A percentile compares a stretch with the other conserved stretches of the same genome.
Conservation (phyloP, 2,113 vertebrate species). For the Ictidomys tridecemlineatus region DNA sequence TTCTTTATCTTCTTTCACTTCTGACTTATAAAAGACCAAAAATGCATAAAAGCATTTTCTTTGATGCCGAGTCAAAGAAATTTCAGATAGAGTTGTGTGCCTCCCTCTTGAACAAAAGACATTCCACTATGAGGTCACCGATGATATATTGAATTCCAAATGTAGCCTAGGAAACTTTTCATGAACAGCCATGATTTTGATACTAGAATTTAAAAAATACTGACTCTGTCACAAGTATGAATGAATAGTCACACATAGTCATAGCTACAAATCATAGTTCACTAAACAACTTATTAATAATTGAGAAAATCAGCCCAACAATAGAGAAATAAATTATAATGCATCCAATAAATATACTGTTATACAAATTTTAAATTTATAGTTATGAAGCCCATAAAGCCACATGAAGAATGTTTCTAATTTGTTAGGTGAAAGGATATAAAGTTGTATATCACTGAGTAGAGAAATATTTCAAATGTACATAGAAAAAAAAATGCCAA, state of each 20-base stretch:
- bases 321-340: constrained; percentile 39
- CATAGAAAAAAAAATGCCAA: not conserved
- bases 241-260: not conserved
- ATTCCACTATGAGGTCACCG: constrained; percentile 60
- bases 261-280: constrained; percentile 31
- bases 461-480: not conserved
- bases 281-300: constrained; percentile 18
- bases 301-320: constrained; percentile 20
- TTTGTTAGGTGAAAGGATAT: not conserved
- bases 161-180: constrained; percentile 47
- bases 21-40: constrained; percentile 58
- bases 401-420: constrained; percentile 22
- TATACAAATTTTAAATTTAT: not conserved
- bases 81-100: constrained; percentile 20
- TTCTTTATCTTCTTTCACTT: constrained; percentile 53
- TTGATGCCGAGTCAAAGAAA: constrained; percentile 68
- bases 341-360: not conserved
- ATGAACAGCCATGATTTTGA: constrained; percentile 52
- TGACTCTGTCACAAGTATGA: constrained; percentile 48
- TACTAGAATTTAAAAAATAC: constrained; percentile 8
- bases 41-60: constrained; percentile 39
- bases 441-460: not conserved
- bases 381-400: not conserved
- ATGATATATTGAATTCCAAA: constrained; percentile 47
- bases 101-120: constrained; percentile 46